phyloP scores from a whole-genome alignment of 2,797 vertebrate genomes.

The Spondyliosoma cantharus region DNA sequence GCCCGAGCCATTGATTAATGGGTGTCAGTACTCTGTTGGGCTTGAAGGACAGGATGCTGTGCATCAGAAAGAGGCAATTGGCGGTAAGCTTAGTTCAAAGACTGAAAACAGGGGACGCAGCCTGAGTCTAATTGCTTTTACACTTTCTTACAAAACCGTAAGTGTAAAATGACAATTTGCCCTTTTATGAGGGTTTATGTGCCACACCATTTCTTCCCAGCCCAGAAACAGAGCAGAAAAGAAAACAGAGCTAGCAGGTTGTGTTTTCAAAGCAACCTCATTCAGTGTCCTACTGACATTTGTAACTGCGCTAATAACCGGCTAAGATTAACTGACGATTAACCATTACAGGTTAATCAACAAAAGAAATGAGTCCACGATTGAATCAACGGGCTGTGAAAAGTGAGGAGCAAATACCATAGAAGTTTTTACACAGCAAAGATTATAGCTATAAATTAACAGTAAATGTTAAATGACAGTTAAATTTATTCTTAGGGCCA shows the following conservation, averaged over 20 bases:
- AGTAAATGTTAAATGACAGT: not conserved
- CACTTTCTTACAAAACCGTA: not conserved
- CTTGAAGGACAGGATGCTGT: slow-evolving; percentile 55
- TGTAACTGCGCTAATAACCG: no score
- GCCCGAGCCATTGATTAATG: slow-evolving; percentile 69
- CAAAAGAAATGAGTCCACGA: no score
- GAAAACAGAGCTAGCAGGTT: not conserved
- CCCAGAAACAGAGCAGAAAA: slow-evolving; percentile 1
- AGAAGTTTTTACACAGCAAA: not conserved
- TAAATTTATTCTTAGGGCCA: no score
- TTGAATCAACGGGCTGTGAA: not conserved
- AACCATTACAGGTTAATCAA: no score
- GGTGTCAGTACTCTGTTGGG: slow-evolving; percentile 59
- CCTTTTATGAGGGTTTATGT: not conserved
- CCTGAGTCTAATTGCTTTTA: slow-evolving; percentile 2
- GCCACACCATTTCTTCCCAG: not conserved
- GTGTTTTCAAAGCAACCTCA: not conserved
- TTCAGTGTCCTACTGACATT: not conserved
- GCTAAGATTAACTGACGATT: no score
- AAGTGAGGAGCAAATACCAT: not conserved
- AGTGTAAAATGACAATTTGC: slow-evolving; percentile 12
- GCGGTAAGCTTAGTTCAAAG: slow-evolving; percentile 14
- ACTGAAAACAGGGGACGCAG: slow-evolving; percentile 2
- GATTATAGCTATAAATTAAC: not conserved
- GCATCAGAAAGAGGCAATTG: slow-evolving; percentile 55